A percentile compares a stretch with the other conserved stretches of the same genome.
Conservation (phyloP, 2,113 vertebrate genomes). For the Pogona vitticeps region DNA sequence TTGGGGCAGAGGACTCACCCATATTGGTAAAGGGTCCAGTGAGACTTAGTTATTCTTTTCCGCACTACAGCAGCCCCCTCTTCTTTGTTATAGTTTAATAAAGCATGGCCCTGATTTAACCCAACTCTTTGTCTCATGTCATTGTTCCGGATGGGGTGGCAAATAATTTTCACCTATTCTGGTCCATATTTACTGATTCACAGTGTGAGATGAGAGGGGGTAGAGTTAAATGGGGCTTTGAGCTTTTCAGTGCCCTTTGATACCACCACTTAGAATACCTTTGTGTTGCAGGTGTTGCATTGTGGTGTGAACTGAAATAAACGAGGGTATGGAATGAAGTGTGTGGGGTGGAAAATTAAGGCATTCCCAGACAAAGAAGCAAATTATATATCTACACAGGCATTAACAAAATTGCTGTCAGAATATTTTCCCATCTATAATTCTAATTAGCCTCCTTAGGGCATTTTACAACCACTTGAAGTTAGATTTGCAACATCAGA, state of each 20-base stretch:
- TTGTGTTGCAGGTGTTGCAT: neutral
- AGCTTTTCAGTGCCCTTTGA: neutral
- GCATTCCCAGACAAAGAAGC: neutral
- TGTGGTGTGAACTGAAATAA: neutral
- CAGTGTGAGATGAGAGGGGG: neutral
- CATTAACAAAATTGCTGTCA: slow-evolving; percentile 10
- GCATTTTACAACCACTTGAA: neutral
- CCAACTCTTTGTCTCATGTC: too few species aligned
- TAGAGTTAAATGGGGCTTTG: neutral
- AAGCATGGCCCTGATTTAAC: too few species aligned
- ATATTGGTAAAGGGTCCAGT: too few species aligned
- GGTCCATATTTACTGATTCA: neutral
- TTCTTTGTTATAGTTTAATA: too few species aligned
- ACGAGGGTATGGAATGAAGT: neutral
- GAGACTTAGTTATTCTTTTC: too few species aligned
- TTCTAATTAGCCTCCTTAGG: slow-evolving; percentile 29
- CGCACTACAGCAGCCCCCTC: too few species aligned
- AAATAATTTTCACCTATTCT: neutral
- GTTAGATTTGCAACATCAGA: slow-evolving; percentile 17
- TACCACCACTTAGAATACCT: neutral
- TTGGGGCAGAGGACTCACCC: too few species aligned
- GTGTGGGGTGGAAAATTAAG: neutral
- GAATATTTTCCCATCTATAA: neutral
- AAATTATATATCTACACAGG: neutral
- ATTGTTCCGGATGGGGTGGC: too few species aligned